Evolutionary conservation across 2,113 vertebrate species (phyloP).

Genomic region (Candoia aspera): DNA sequence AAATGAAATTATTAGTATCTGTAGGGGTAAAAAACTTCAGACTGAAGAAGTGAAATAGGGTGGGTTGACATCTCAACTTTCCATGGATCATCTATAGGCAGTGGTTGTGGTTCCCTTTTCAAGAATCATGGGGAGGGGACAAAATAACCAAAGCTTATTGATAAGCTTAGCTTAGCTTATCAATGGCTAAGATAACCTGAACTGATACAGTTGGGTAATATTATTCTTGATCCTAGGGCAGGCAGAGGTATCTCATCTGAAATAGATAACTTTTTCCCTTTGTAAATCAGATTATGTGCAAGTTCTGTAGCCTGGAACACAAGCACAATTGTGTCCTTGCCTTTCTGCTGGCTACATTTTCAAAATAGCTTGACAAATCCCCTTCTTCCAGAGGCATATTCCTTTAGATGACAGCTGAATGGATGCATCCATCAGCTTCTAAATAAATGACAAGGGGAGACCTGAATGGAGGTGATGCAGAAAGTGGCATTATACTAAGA

Average conservation of each 20-base stretch:
- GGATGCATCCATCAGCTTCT: constrained; percentile 40
- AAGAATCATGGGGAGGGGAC: background rate
- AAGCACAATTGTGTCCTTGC: background rate
- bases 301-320: constrained; percentile 5
- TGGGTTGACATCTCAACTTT: background rate
- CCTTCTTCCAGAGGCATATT: constrained; percentile 53
- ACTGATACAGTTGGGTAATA: background rate
- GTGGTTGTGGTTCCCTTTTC: background rate
- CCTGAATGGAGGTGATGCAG: constrained; percentile 44
- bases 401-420: constrained; percentile 54
- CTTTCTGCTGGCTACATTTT: constrained; percentile 24
- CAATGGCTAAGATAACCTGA: background rate
- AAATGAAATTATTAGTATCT: background rate
- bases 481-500: constrained; percentile 55
- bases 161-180: background rate
- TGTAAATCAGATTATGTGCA: constrained; percentile 13
- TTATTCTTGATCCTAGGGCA: background rate
- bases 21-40: background rate
- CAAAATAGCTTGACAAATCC: constrained; percentile 30
- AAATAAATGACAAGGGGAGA: constrained; percentile 44
- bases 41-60: background rate
- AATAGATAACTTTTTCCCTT: background rate
- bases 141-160: background rate
- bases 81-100: background rate
- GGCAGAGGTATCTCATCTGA: background rate